A percentile compares a stretch with the other conserved stretches of the same genome.
Conservation (phyloP, 2,113 vertebrate species). For the Vicugna pacos region DNA sequence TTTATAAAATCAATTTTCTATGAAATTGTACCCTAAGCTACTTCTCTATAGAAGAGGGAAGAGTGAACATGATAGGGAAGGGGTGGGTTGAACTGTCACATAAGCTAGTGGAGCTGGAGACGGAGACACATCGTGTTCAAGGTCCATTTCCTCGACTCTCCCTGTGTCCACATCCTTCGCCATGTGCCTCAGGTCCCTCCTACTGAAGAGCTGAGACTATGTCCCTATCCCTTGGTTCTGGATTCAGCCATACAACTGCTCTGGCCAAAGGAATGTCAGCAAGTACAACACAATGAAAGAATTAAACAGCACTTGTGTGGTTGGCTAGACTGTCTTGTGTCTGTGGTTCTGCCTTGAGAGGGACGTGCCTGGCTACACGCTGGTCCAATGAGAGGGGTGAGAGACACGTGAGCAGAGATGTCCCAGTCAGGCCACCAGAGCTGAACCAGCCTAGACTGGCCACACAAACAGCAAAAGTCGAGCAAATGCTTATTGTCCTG, state of each 20-base stretch:
- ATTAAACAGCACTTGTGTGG: neutral
- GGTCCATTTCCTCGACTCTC: neutral
- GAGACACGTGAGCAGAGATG: neutral
- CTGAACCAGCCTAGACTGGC: neutral
- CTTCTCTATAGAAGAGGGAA: neutral
- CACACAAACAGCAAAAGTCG: accelerated
- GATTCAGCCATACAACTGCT: neutral
- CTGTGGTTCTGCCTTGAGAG: accelerated
- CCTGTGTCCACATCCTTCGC: neutral
- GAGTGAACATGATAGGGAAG: accelerated
- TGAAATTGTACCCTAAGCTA: neutral
- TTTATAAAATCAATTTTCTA: neutral
- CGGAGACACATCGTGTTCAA: accelerated
- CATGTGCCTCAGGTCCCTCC: neutral
- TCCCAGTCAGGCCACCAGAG: neutral
- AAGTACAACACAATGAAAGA: accelerated
- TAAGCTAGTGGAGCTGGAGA: accelerated
- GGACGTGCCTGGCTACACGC: neutral
- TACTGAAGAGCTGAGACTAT: neutral
- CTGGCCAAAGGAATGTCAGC: neutral
- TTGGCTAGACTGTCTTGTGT: neutral
- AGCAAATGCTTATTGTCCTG: neutral
- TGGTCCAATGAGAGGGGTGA: neutral
- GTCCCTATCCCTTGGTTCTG: neutral
- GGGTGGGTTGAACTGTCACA: accelerated